Conservation (phyloP, 2,113 vertebrate genomes). For the Dendrocopos noguchii region DNA sequence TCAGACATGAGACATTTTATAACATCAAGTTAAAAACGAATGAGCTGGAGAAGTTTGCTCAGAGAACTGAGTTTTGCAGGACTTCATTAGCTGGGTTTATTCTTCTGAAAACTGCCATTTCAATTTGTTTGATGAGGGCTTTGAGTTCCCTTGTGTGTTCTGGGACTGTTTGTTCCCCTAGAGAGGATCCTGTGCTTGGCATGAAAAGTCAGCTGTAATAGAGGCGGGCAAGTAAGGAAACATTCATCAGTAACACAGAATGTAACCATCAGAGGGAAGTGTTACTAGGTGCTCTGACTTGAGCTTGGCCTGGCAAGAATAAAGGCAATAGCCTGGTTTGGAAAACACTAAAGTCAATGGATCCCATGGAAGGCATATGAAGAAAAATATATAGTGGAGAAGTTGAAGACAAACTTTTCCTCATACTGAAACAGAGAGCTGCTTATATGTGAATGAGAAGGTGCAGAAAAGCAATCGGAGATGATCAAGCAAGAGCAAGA, state of each 20-base stretch:
- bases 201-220: not conserved
- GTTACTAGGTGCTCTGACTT: not conserved
- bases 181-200: not conserved
- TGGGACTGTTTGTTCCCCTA: slow-evolving; percentile 28
- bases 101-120: not conserved
- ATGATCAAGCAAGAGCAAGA: not conserved
- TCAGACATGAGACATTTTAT: not conserved
- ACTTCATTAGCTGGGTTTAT: not conserved
- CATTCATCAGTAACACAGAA: not conserved
- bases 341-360: not conserved
- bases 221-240: not conserved
- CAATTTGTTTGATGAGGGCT: slow-evolving; percentile 2
- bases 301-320: not conserved
- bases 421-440: not conserved
- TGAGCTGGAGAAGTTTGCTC: slow-evolving; percentile 6
- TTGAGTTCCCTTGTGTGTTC: not conserved
- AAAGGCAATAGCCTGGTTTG: not conserved
- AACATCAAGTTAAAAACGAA: slow-evolving; percentile 15
- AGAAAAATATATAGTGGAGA: not conserved
- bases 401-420: not conserved
- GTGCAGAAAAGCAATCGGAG: not conserved
- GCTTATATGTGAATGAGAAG: accelerated
- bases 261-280: not conserved
- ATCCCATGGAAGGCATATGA: not conserved
- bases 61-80: slow-evolving; percentile 30